phyloP scores from a whole-genome alignment of 2,888 invertebrate genomes.

The Petrolisthes cinctipes region DNA sequence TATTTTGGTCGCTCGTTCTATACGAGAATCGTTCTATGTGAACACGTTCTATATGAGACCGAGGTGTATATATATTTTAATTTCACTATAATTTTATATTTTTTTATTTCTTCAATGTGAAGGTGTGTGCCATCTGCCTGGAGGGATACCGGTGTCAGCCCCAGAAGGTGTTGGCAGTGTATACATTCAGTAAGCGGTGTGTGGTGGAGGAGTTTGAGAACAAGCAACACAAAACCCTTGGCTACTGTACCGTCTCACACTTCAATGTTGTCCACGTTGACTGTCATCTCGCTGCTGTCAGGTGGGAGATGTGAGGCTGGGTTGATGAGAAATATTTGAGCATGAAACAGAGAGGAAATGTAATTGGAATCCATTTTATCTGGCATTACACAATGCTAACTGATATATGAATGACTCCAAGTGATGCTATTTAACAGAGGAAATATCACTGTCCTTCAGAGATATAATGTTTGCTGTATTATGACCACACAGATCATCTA shows the following conservation, averaged over 20 bases:
- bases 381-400: too few relatives aligned
- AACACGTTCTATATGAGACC: too few relatives aligned
- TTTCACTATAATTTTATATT: too few relatives aligned
- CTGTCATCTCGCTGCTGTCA: slow-evolving; percentile 96
- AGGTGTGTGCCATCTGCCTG: slow-evolving; percentile 90
- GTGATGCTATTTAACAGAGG: too few relatives aligned
- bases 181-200: slow-evolving; percentile 95
- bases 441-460: too few relatives aligned
- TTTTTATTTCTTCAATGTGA: background rate
- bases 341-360: too few relatives aligned
- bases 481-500: slow-evolving; percentile 67
- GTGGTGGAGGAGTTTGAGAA: slow-evolving; percentile 93
- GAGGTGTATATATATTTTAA: too few relatives aligned
- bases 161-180: slow-evolving; percentile 92
- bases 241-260: slow-evolving; percentile 94
- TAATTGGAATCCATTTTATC: too few relatives aligned
- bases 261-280: slow-evolving; percentile 99
- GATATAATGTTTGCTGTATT: too few relatives aligned
- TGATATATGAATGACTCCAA: background rate
- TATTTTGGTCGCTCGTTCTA: too few relatives aligned
- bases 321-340: background rate
- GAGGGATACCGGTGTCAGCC: slow-evolving; percentile 94
- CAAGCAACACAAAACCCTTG: slow-evolving; percentile 84
- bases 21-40: too few relatives aligned
- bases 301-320: slow-evolving; percentile 71